Evolutionary conservation across 1,140 invertebrate genomes (phyloP), one percentile per base, ranked within the genome.

Genomic region (Leptopilina clavipes): DNA sequence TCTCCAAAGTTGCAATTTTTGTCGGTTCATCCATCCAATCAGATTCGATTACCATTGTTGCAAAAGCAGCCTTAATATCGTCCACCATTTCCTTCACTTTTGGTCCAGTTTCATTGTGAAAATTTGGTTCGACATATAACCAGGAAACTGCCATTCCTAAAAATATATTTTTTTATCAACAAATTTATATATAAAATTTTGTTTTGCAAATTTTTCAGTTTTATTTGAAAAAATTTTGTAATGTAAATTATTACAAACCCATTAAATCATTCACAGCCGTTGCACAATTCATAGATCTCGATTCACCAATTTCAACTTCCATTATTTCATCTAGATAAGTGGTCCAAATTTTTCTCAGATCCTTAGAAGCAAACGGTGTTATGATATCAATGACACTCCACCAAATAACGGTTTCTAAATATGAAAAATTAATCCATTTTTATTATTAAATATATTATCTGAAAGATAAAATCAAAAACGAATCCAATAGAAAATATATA

Each of bases 11-110:
- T 1, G 92, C 92, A n/a, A 89, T 59, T 91, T 95, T 96, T 0
- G 97, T 97, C 72, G 91, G 84, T 11, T 91, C 86, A 86, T 98
- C 97, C 94, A 98, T 97, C 97, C 97, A 98, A 48, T 92, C 92
- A 0, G 94, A 92, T 74, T 91, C 89, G 1, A 92, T 88, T 0
- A 98, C 92, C 9, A 96, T 87, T 22, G 94, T 91, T 17, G 94
- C 92, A 84, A 98, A 96, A 0, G 95, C 93, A 12, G 92, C 89
- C 87, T 95, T 94, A 78, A 98, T 95, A 82, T 96, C 93, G 19
- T 92, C 89, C 31, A 98, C 86, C 95, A 98, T 85, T 59, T 84
- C 77, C 1, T 19, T 1, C 25, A 84, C 76, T 17, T 76, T 40
- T 40, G 71, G 71, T 0, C 54, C 18, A 3, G 79, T 82, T 71